These are phyloP conservation scores for Fratercula arctica DNA, from an alignment of 2,797 vertebrate genomes.

Conservation along the genomic window DNA sequence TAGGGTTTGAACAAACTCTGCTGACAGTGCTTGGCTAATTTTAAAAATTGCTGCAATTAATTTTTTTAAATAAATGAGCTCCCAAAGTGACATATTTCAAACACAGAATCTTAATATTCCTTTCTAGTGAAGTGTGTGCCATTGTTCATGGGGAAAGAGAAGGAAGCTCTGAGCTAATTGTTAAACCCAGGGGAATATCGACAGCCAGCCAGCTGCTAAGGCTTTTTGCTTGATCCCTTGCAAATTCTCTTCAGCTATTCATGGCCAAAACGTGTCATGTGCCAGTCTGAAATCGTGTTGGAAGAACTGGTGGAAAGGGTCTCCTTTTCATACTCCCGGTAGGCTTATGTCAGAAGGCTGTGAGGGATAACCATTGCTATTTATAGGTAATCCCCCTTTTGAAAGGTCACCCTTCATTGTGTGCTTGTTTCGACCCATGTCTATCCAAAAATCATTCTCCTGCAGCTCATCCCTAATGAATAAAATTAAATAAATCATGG, in stretches of 20 bases:
- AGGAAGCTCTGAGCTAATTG: slow-evolving; percentile 36
- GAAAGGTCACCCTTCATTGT: slow-evolving; percentile 81
- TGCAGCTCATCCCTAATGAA: neutral
- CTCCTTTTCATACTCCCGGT: slow-evolving; percentile 33
- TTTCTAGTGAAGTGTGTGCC: slow-evolving; percentile 35
- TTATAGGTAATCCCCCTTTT: slow-evolving; percentile 82
- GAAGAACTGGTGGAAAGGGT: slow-evolving; percentile 49
- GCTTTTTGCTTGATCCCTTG: slow-evolving; percentile 51
- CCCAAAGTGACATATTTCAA: slow-evolving; percentile 67
- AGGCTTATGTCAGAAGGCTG: slow-evolving; percentile 68
- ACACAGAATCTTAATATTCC: slow-evolving; percentile 62
- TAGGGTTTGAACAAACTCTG: slow-evolving; percentile 53
- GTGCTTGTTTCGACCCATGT: slow-evolving; percentile 36
- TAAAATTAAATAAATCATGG: slow-evolving; percentile 39
- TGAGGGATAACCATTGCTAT: slow-evolving; percentile 80
- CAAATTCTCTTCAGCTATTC: slow-evolving; percentile 65
- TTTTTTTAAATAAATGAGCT: slow-evolving; percentile 65
- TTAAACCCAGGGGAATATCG: neutral
- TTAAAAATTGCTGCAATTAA: slow-evolving; percentile 59
- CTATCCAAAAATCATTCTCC: slow-evolving; percentile 42
- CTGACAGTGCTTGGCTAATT: slow-evolving; percentile 66
- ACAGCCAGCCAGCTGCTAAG: slow-evolving; percentile 22
- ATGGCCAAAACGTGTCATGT: slow-evolving; percentile 37
- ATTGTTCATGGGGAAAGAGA: slow-evolving; percentile 24
- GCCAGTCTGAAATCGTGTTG: slow-evolving; percentile 4